A percentile compares a stretch with the other conserved stretches of the same genome.
Evolutionary conservation across 2,888 invertebrate species (phyloP).

Genomic region (Dasypogon diadema): DNA sequence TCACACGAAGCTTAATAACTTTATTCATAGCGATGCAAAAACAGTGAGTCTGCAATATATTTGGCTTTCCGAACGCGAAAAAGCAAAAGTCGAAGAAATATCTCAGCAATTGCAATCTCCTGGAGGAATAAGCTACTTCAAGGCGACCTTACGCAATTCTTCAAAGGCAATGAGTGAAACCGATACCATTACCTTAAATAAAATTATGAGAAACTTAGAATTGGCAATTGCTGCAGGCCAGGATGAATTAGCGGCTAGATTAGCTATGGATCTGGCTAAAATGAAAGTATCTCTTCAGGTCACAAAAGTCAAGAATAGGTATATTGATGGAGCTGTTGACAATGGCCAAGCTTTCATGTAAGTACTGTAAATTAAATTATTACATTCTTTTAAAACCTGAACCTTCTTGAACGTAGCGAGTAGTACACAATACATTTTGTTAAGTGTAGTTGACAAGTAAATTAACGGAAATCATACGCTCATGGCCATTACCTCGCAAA

Average conservation of each 20-base stretch:
- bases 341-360: slow-evolving; percentile 51
- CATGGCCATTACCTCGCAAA: too few relatives aligned
- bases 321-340: slow-evolving; percentile 43
- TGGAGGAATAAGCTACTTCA: slow-evolving; percentile 58
- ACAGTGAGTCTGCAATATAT: slow-evolving; percentile 49
- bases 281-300: slow-evolving; percentile 82
- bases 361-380: slow-evolving; percentile 23
- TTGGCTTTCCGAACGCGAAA: slow-evolving; percentile 51
- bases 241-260: slow-evolving; percentile 79
- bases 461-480: too few relatives aligned
- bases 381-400: too few relatives aligned
- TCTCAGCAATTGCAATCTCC: slow-evolving; percentile 57
- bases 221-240: slow-evolving; percentile 83
- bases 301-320: slow-evolving; percentile 67
- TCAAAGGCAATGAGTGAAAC: slow-evolving; percentile 61
- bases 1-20: slow-evolving; percentile 6
- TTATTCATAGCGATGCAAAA: slow-evolving; percentile 64
- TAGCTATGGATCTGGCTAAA: slow-evolving; percentile 82
- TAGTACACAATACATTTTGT: too few relatives aligned
- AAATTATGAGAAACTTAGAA: slow-evolving; percentile 79
- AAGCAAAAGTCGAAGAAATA: slow-evolving; percentile 54
- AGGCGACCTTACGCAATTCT: slow-evolving; percentile 51
- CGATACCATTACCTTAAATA: slow-evolving; percentile 74
- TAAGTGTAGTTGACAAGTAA: too few relatives aligned
- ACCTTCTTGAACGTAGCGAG: too few relatives aligned